These are phyloP conservation scores for Mythimna lalbum DNA, from an alignment of 2,888 invertebrate genomes.

Conservation along the genomic window DNA sequence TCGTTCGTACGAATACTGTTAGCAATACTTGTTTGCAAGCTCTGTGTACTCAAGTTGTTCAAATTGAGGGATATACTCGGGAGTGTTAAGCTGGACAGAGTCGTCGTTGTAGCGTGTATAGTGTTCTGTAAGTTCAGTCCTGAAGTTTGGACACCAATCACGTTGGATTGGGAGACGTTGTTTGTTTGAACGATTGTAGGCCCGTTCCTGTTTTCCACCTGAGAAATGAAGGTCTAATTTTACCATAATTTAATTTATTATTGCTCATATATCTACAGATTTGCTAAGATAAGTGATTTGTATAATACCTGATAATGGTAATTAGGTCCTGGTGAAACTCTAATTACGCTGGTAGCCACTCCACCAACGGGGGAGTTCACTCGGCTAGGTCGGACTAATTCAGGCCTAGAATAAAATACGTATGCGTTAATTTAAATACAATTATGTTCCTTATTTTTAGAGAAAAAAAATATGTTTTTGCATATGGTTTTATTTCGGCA, in stretches of 20 bases:
- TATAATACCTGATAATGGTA: constrained; percentile 86
- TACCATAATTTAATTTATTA: constrained; percentile 16
- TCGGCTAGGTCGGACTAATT: constrained; percentile 92
- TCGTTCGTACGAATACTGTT: constrained; percentile 81
- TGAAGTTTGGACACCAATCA: constrained; percentile 79
- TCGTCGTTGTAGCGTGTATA: constrained; percentile 76
- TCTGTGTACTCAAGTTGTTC: constrained; percentile 71
- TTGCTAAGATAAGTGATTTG: background rate
- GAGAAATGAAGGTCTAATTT: constrained; percentile 50
- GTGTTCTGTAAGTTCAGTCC: constrained; percentile 74
- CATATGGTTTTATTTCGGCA: background rate
- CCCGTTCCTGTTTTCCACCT: constrained; percentile 86
- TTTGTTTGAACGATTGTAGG: constrained; percentile 78
- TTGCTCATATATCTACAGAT: background rate
- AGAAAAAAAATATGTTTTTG: background rate
- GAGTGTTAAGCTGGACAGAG: constrained; percentile 76
- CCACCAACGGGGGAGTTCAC: constrained; percentile 88
- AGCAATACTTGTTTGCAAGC: constrained; percentile 76
- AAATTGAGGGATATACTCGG: constrained; percentile 82
- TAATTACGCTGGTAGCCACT: constrained; percentile 94
- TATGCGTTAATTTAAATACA: background rate
- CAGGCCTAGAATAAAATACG: constrained; percentile 89
- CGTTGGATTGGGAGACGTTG: constrained; percentile 74
- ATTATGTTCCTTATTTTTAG: background rate
- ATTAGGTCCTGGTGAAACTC: constrained; percentile 94